These are phyloP conservation scores for Orientallactaga bullata DNA, from an alignment of 2,113 vertebrate species.

Conservation along the genomic window DNA sequence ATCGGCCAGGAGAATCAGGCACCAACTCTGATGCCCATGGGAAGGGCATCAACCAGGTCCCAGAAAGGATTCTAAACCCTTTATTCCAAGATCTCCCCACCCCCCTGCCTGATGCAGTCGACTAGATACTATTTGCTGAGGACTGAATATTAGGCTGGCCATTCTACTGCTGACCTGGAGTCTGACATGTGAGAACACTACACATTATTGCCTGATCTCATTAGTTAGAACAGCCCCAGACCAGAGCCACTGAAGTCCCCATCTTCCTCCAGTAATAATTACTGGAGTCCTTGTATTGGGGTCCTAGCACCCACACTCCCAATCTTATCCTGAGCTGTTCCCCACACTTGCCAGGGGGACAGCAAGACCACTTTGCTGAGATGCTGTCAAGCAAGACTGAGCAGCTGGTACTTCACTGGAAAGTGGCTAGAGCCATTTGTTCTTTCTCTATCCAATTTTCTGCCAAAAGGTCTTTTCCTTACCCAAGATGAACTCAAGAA, in stretches of 20 bases:
- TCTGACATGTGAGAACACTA: fast-evolving
- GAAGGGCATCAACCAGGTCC: background rate
- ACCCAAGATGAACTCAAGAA: constrained; percentile 58
- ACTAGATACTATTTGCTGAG: background rate
- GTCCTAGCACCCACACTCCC: fast-evolving
- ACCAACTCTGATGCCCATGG: background rate
- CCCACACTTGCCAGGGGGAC: fast-evolving
- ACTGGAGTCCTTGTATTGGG: background rate
- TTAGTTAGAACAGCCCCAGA: fast-evolving
- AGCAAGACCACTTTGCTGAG: background rate
- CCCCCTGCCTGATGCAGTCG: background rate
- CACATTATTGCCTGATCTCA: no score
- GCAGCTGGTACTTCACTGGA: background rate
- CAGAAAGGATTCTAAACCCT: background rate
- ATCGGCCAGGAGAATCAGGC: background rate
- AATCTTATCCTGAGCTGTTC: background rate
- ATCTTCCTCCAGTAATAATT: background rate
- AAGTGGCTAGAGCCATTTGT: background rate
- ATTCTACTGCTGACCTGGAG: fast-evolving
- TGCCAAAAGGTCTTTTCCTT: constrained; percentile 46
- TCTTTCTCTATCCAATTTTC: background rate
- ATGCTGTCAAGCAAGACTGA: background rate
- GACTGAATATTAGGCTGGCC: no score
- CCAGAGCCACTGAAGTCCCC: background rate
- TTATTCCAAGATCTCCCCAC: background rate